These are phyloP conservation scores for Mystacides longicornis DNA, from an alignment of 2,888 invertebrate genomes.

Conservation along the genomic window DNA sequence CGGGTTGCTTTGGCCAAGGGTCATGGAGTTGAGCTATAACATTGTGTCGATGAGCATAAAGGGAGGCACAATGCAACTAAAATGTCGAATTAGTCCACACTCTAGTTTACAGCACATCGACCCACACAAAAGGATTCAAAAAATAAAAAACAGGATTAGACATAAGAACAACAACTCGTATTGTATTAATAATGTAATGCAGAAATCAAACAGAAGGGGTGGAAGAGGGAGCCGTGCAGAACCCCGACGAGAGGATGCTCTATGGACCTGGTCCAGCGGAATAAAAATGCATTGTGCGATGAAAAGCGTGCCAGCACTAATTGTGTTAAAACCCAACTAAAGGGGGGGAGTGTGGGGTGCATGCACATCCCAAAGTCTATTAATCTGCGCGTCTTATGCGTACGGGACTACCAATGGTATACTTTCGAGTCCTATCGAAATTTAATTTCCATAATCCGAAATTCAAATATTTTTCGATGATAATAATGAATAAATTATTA, in stretches of 20 bases:
- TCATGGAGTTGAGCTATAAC: too few species aligned
- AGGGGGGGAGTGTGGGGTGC: conserved; percentile 14
- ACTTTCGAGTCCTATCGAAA: too few species aligned
- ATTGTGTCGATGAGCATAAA: background rate
- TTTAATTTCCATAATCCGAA: too few species aligned
- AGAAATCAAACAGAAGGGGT: background rate
- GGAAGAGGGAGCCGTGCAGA: conserved; percentile 7
- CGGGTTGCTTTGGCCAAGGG: too few species aligned
- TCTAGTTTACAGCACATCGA: conserved; percentile 6
- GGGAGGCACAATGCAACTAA: conserved; percentile 3
- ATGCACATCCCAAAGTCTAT: conserved; percentile 4
- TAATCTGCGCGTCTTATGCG: conserved; percentile 22
- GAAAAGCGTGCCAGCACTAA: background rate
- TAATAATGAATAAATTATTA: too few species aligned
- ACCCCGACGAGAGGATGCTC: too few species aligned
- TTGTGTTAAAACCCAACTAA: conserved; percentile 19
- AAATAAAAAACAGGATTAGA: conserved; percentile 15
- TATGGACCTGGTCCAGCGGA: background rate
- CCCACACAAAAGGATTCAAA: too few species aligned
- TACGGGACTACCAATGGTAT: too few species aligned
- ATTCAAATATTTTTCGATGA: too few species aligned
- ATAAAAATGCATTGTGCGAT: background rate
- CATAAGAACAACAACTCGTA: background rate
- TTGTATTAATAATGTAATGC: background rate
- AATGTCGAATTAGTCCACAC: conserved; percentile 21